phyloP scores from a whole-genome alignment of 1,140 invertebrate species.

The Drosophila nebulosa region DNA sequence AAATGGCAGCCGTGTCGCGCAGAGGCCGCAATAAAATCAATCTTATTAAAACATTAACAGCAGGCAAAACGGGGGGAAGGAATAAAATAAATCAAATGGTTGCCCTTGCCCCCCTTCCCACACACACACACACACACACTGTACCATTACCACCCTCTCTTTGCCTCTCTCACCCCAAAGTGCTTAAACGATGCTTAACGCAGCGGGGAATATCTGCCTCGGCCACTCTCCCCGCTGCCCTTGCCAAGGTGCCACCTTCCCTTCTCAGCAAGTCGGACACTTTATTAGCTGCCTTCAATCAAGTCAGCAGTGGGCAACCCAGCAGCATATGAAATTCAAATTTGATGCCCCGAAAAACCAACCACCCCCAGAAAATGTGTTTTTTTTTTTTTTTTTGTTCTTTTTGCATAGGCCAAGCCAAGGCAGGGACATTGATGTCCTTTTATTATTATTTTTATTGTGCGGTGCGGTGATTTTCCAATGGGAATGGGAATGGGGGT shows the following conservation, averaged over 20 bases:
- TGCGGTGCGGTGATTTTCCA: constrained; percentile 80
- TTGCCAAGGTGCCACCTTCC: background rate
- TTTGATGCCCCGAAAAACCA: constrained; percentile 53
- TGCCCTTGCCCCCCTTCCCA: constrained; percentile 32
- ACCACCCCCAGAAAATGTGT: constrained; percentile 29
- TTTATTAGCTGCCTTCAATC: constrained; percentile 76
- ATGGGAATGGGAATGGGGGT: background rate
- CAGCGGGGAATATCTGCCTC: constrained; percentile 45
- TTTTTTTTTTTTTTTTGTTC: background rate
- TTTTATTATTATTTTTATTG: constrained; percentile 81
- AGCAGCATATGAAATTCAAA: constrained; percentile 77
- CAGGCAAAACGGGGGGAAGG: constrained; percentile 50
- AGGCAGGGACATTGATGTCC: constrained; percentile 47
- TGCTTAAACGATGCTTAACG: constrained; percentile 57
- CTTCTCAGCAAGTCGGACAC: constrained; percentile 16
- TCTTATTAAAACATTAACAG: constrained; percentile 80
- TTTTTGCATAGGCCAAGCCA: constrained; percentile 47
- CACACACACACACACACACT: too few relatives aligned
- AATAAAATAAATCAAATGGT: constrained; percentile 78
- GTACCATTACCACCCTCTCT: background rate
- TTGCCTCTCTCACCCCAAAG: background rate
- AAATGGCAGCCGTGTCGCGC: background rate
- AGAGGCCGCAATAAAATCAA: constrained; percentile 73
- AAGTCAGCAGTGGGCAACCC: constrained; percentile 39
- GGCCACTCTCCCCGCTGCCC: background rate